Evolutionary conservation across 2,797 vertebrate genomes (phyloP).

Genomic region (Pangasius larnaudii): DNA sequence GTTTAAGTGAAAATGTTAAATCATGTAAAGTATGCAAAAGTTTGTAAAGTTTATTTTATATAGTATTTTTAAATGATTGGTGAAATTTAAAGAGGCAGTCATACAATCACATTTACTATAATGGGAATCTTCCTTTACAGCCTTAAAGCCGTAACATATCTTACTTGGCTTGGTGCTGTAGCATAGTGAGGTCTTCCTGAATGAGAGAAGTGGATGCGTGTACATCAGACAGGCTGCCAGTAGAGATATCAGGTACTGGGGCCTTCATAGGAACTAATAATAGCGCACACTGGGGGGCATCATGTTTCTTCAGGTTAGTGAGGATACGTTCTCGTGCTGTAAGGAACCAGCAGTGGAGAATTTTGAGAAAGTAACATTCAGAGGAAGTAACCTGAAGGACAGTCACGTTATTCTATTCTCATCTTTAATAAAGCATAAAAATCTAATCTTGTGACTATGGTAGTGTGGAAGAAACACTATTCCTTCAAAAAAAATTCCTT

Average conservation of each 20-base stretch:
- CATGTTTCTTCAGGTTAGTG: conserved; percentile 87
- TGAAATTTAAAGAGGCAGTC: neutral
- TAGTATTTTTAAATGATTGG: neutral
- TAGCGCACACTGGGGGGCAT: conserved; percentile 77
- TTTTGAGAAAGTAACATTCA: neutral
- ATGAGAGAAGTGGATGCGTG: conserved; percentile 81
- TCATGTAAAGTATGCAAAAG: too few species aligned
- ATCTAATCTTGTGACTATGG: neutral
- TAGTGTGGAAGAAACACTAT: neutral
- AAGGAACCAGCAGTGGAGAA: conserved; percentile 34
- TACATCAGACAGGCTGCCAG: conserved; percentile 76
- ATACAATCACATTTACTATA: neutral
- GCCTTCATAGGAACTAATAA: conserved; percentile 77
- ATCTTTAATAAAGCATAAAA: neutral
- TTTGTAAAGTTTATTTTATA: neutral
- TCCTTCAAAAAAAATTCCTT: neutral
- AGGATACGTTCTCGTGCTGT: conserved; percentile 88
- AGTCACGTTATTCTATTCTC: neutral
- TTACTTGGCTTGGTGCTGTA: conserved; percentile 92
- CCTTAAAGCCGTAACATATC: conserved; percentile 10
- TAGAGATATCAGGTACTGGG: conserved; percentile 84
- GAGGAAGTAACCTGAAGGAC: neutral
- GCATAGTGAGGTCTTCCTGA: conserved; percentile 77
- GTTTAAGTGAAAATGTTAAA: neutral
- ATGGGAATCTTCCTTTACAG: neutral